phyloP scores from a whole-genome alignment of 2,888 invertebrate species.

The Azorinus chamasolen region DNA sequence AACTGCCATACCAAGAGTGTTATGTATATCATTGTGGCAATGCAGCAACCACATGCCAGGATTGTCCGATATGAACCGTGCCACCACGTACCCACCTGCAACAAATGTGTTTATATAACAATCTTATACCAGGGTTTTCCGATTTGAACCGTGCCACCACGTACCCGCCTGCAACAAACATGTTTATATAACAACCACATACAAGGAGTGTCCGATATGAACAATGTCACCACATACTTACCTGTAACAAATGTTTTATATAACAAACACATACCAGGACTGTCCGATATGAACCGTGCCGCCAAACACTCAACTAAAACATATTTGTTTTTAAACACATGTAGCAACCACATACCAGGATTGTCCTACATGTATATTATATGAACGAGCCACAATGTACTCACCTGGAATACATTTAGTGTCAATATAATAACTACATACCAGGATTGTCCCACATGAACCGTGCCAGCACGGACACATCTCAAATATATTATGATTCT shows the following conservation, averaged over 20 bases:
- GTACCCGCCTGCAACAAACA: conserved; percentile 68
- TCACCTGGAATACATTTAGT: no score
- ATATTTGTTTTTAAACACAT: no score
- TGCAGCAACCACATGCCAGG: no score
- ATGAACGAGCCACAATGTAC: no score
- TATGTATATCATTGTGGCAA: conserved; percentile 76
- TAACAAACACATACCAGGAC: conserved; percentile 68
- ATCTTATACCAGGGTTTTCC: conserved; percentile 78
- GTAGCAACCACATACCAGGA: no score
- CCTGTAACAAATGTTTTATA: conserved; percentile 34
- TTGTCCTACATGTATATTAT: no score
- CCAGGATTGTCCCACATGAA: no score
- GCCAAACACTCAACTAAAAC: no score
- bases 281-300: conserved; percentile 74
- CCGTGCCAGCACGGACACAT: no score
- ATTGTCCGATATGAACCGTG: conserved; percentile 74
- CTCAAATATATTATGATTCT: no score
- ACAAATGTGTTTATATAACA: background rate
- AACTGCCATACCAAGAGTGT: conserved; percentile 77
- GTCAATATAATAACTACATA: no score
- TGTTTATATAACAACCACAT: background rate
- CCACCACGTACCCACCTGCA: conserved; percentile 73
- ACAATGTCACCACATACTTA: conserved; percentile 75
- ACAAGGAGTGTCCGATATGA: conserved; percentile 76
- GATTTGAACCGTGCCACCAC: conserved; percentile 73